A percentile compares a stretch with the other conserved stretches of the same genome.
Evolutionary conservation across 23 tunicate genomes (phyloP).

Genomic region (Halocynthia aurantium): DNA sequence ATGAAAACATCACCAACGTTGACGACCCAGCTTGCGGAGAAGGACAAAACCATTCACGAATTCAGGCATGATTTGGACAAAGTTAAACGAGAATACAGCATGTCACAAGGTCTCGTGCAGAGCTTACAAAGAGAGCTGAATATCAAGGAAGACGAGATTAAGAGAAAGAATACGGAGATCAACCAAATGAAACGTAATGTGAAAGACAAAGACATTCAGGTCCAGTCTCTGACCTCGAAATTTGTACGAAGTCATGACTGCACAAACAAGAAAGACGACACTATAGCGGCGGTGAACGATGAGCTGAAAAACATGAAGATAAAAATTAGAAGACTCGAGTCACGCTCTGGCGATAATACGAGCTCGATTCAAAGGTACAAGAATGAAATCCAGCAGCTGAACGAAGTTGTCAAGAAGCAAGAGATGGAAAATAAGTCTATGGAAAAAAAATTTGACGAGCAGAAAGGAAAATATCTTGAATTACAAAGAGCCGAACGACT

Average conservation of each 20-base stretch:
- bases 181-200: slow-evolving; percentile 24
- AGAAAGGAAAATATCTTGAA: slow-evolving; percentile 48
- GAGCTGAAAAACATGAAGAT: slow-evolving; percentile 54
- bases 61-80: slow-evolving; percentile 52
- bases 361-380: slow-evolving; percentile 62
- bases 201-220: slow-evolving; percentile 63
- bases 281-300: slow-evolving; percentile 37
- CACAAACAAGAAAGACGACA: slow-evolving; percentile 46
- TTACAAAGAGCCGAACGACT: slow-evolving; percentile 65
- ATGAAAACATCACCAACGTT: slow-evolving; percentile 48
- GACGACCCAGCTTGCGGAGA: slow-evolving; percentile 55
- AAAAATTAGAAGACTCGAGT: slow-evolving; percentile 39
- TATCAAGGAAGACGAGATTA: slow-evolving; percentile 30
- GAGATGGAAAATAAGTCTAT: slow-evolving; percentile 31
- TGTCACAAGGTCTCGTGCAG: slow-evolving; percentile 80
- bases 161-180: slow-evolving; percentile 39
- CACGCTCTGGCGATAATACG: slow-evolving; percentile 50
- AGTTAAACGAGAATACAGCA: slow-evolving; percentile 46
- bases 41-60: slow-evolving; percentile 50
- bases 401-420: slow-evolving; percentile 20
- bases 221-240: slow-evolving; percentile 71
- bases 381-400: slow-evolving; percentile 39
- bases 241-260: slow-evolving; percentile 48
- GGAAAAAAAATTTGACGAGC: slow-evolving; percentile 24
- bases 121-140: slow-evolving; percentile 60